These are phyloP conservation scores for Protobothrops mucrosquamatus DNA, from an alignment of 2,113 vertebrate species.

Conservation along the genomic window DNA sequence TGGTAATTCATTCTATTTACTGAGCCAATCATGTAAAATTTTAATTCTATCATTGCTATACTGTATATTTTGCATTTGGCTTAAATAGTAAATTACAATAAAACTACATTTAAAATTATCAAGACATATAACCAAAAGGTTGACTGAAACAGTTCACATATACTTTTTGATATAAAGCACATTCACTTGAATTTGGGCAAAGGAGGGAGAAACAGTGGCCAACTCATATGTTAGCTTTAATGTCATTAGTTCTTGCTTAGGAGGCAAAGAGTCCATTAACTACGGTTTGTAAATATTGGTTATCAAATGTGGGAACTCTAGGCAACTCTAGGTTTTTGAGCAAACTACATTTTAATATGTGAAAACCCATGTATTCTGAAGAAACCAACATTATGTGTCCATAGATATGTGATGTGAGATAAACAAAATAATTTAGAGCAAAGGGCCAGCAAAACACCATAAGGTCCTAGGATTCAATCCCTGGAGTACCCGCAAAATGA, in stretches of 20 bases:
- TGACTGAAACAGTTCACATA: not conserved
- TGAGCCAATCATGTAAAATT: not conserved
- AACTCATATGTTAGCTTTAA: not conserved
- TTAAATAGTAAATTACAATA: not conserved
- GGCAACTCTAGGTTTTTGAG: no score
- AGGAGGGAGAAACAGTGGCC: not conserved
- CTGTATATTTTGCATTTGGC: not conserved
- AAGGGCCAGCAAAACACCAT: not conserved
- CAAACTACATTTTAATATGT: not conserved
- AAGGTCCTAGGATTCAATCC: not conserved
- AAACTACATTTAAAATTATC: not conserved
- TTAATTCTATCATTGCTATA: not conserved
- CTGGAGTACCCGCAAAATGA: not conserved
- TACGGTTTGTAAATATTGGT: not conserved
- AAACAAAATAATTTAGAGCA: not conserved
- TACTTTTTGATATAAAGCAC: not conserved
- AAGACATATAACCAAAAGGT: not conserved
- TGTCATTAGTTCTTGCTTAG: not conserved
- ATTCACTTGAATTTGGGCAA: not conserved
- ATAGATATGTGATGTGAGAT: not conserved
- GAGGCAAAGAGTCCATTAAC: not conserved
- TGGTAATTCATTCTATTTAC: not conserved
- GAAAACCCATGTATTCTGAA: not conserved
- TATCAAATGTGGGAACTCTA: not conserved
- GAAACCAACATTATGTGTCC: not conserved